Percentiles rank a stretch among this genome's conserved stretches.
Conservation (phyloP, 92 coral and sea anemone species). For the Muricea muricata region DNA sequence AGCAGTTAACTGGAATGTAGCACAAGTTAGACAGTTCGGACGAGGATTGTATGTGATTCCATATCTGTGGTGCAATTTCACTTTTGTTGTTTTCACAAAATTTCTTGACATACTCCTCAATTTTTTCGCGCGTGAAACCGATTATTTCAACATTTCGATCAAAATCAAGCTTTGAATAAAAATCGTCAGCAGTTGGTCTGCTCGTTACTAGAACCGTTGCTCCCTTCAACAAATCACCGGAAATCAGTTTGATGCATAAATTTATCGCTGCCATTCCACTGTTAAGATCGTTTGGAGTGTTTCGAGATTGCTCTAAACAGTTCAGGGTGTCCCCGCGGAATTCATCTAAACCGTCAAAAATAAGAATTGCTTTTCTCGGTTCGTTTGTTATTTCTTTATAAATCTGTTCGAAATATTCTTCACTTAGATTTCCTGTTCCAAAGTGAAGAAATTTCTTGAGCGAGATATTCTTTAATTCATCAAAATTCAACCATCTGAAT, state of each 20-base stretch:
- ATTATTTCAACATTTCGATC: conserved; percentile 64
- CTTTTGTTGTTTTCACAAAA: conserved; percentile 13
- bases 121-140: conserved; percentile 61
- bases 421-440: not conserved
- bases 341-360: conserved; percentile 77
- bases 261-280: conserved; percentile 35
- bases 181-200: conserved; percentile 56
- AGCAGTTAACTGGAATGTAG: conserved; percentile 68
- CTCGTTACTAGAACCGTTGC: conserved; percentile 67
- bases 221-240: conserved; percentile 46
- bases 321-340: conserved; percentile 1
- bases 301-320: conserved; percentile 13
- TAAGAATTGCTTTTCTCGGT: conserved; percentile 43
- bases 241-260: conserved; percentile 50
- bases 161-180: conserved; percentile 14
- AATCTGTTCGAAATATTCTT: not conserved
- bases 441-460: conserved; percentile 35
- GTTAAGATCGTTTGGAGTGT: not conserved
- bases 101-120: conserved; percentile 44
- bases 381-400: conserved; percentile 38
- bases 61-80: not conserved
- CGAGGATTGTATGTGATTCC: conserved; percentile 47
- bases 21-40: conserved; percentile 49
- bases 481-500: conserved; percentile 57
- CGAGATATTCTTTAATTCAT: conserved; percentile 18